phyloP scores from a whole-genome alignment of 1,140 invertebrate genomes.

The Tetramorium alpestre region DNA sequence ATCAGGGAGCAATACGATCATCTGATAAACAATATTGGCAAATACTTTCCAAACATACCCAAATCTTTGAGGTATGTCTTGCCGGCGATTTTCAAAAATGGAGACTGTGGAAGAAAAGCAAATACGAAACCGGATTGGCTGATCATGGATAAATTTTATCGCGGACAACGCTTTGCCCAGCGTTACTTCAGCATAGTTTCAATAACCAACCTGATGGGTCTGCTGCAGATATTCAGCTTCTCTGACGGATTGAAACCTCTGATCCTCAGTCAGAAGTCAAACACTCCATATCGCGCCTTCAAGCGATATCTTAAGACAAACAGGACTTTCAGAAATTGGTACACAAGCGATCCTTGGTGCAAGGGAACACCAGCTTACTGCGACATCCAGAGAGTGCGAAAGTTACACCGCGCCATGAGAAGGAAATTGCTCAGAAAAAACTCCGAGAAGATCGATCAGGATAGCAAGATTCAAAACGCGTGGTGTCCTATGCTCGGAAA shows the following conservation, averaged over 20 bases:
- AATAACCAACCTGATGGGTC: conserved; percentile 87
- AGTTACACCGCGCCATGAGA: conserved; percentile 82
- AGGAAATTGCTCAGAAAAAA: conserved; percentile 70
- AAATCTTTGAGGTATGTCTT: conserved; percentile 3
- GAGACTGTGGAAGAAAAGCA: conserved; percentile 33
- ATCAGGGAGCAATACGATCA: neutral
- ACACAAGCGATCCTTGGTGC: conserved; percentile 84
- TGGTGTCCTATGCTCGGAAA: conserved; percentile 81
- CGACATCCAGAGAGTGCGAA: conserved; percentile 83
- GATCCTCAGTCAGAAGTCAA: conserved; percentile 88
- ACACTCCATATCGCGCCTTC: conserved; percentile 88
- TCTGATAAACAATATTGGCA: neutral
- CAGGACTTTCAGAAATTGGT: conserved; percentile 85
- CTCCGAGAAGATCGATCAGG: conserved; percentile 66
- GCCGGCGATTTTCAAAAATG: conserved; percentile 6
- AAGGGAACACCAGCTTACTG: conserved; percentile 80
- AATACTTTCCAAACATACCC: conserved; percentile 40
- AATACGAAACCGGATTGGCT: conserved; percentile 77
- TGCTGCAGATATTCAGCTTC: conserved; percentile 88
- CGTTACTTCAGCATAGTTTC: conserved; percentile 88
- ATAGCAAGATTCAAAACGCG: conserved; percentile 81
- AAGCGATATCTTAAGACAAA: conserved; percentile 88
- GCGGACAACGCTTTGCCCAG: conserved; percentile 89
- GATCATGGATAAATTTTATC: conserved; percentile 82
- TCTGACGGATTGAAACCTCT: conserved; percentile 89